A percentile compares a stretch with the other conserved stretches of the same genome.
phyloP scores from a whole-genome alignment of 1,140 invertebrate species.

The Chymomyza costata region DNA sequence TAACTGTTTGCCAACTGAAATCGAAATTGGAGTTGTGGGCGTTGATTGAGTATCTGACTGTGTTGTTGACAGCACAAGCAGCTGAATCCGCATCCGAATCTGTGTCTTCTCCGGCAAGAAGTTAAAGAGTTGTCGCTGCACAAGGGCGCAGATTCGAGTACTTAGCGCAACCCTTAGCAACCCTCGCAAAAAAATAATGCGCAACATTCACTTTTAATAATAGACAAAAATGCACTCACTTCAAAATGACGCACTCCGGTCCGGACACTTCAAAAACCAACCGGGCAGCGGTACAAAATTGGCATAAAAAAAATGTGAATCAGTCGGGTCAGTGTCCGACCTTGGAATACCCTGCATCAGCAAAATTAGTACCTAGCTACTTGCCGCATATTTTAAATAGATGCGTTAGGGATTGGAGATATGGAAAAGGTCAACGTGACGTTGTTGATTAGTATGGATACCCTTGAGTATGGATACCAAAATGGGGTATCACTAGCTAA shows the following conservation, averaged over 20 bases:
- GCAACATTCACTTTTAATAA: conserved; percentile 25
- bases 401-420: too few species aligned
- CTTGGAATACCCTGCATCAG: too few species aligned
- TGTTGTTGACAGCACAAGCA: neutral
- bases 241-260: conserved; percentile 30
- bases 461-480: too few species aligned
- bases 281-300: conserved; percentile 17
- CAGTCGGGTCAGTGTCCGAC: too few species aligned
- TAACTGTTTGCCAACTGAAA: conserved; percentile 46
- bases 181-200: conserved; percentile 17
- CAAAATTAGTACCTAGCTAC: too few species aligned
- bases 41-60: conserved; percentile 35
- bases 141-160: too few species aligned
- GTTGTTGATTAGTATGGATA: too few species aligned
- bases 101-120: neutral
- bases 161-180: conserved; percentile 5
- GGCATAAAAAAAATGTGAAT: conserved; percentile 28
- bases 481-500: too few species aligned
- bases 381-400: too few species aligned
- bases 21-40: conserved; percentile 38
- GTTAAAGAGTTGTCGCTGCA: conserved; percentile 45
- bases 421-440: too few species aligned
- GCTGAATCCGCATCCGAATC: too few species aligned
- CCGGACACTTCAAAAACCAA: conserved; percentile 17
- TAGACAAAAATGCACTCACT: conserved; percentile 30